These are phyloP conservation scores for Sebastolobus alascanus DNA, from an alignment of 2,797 vertebrate genomes.

Conservation along the genomic window DNA sequence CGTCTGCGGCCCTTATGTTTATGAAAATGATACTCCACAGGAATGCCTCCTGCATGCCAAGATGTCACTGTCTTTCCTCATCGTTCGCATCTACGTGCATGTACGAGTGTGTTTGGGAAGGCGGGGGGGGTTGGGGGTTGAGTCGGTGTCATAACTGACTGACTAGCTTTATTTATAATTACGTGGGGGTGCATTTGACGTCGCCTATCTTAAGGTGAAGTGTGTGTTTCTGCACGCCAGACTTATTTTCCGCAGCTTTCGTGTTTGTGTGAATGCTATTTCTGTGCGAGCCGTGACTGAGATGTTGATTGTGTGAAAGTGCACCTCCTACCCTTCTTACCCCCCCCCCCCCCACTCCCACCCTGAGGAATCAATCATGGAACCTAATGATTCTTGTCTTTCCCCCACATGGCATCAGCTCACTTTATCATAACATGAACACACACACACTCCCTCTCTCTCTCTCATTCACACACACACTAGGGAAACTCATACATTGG, in stretches of 20 bases:
- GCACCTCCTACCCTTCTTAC: constrained; percentile 52
- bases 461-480: constrained; percentile 45
- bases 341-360: constrained; percentile 10
- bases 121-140: not conserved
- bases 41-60: constrained; percentile 84
- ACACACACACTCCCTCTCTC: constrained; percentile 40
- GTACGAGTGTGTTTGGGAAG: constrained; percentile 45
- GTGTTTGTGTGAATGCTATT: constrained; percentile 54
- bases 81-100: constrained; percentile 64
- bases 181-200: constrained; percentile 35
- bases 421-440: constrained; percentile 71
- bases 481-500: constrained; percentile 53
- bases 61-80: constrained; percentile 84
- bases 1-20: constrained; percentile 84
- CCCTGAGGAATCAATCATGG: constrained; percentile 66
- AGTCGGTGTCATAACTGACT: constrained; percentile 52
- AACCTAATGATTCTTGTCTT: constrained; percentile 80
- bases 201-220: constrained; percentile 36
- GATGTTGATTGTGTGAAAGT: constrained; percentile 68
- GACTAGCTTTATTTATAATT: constrained; percentile 73
- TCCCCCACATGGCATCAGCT: constrained; percentile 72
- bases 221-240: constrained; percentile 30
- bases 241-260: constrained; percentile 43
- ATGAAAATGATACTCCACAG: constrained; percentile 85
- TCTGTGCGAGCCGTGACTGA: constrained; percentile 61